These are phyloP conservation scores for Calypte anna DNA, from an alignment of 2,113 vertebrate species.

Conservation along the genomic window DNA sequence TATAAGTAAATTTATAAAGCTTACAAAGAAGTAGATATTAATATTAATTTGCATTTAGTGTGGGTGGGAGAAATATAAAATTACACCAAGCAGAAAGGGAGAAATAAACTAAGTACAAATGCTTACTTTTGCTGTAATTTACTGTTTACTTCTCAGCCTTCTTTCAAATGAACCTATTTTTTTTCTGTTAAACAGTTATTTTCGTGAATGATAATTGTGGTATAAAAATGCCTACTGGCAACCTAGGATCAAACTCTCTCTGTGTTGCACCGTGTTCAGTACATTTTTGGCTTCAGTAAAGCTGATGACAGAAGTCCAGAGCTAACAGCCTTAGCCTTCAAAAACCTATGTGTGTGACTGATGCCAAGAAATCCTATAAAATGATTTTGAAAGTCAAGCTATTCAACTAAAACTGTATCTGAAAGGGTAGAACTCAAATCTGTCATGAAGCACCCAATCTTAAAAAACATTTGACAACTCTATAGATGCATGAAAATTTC, in stretches of 20 bases:
- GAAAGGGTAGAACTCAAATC: background rate
- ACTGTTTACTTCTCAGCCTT: background rate
- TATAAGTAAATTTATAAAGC: background rate
- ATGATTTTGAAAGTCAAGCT: background rate
- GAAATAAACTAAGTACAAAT: background rate
- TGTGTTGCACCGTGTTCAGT: accelerated
- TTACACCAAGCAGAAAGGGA: background rate
- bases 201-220: background rate
- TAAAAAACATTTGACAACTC: background rate
- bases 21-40: background rate
- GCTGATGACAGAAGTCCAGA: background rate
- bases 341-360: background rate
- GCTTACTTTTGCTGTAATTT: background rate
- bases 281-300: background rate
- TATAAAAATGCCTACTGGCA: background rate
- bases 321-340: background rate
- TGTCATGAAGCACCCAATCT: background rate
- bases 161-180: background rate
- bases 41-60: background rate
- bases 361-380: background rate
- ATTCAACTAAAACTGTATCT: background rate
- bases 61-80: background rate
- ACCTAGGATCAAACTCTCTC: background rate
- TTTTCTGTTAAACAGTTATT: background rate
- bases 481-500: background rate